A percentile compares a stretch with the other conserved stretches of the same genome.
Evolutionary conservation across 2,888 invertebrate genomes (phyloP).

Genomic region (Tetranychus piercei): DNA sequence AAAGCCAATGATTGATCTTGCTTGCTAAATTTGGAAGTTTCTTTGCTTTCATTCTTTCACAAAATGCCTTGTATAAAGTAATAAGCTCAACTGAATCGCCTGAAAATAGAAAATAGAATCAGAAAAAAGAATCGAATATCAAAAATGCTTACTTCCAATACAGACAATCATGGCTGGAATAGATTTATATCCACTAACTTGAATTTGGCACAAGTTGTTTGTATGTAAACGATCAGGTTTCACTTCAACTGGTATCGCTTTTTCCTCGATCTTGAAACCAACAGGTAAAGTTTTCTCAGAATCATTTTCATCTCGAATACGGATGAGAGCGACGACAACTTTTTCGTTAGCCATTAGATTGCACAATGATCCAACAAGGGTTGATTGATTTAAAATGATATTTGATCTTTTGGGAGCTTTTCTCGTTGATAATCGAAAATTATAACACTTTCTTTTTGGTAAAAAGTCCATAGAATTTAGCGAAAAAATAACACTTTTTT

Average conservation of each 20-base stretch:
- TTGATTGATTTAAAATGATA: not conserved
- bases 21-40: not conserved
- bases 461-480: not conserved
- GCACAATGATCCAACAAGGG: not conserved
- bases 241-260: not conserved
- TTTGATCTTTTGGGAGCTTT: not conserved
- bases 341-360: not conserved
- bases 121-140: not conserved
- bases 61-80: not conserved
- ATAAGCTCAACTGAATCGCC: not conserved
- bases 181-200: not conserved
- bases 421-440: not conserved
- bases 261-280: not conserved
- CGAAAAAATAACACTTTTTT: not conserved
- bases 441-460: not conserved
- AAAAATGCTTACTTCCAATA: not conserved
- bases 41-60: not conserved
- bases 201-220: not conserved
- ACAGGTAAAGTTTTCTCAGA: not conserved
- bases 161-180: not conserved
- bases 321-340: not conserved
- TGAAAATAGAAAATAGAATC: not conserved
- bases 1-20: not conserved
- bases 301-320: not conserved
- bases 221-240: not conserved